Evolutionary conservation across 2,797 vertebrate species (phyloP).

Genomic region (Geotrypetes seraphini): DNA sequence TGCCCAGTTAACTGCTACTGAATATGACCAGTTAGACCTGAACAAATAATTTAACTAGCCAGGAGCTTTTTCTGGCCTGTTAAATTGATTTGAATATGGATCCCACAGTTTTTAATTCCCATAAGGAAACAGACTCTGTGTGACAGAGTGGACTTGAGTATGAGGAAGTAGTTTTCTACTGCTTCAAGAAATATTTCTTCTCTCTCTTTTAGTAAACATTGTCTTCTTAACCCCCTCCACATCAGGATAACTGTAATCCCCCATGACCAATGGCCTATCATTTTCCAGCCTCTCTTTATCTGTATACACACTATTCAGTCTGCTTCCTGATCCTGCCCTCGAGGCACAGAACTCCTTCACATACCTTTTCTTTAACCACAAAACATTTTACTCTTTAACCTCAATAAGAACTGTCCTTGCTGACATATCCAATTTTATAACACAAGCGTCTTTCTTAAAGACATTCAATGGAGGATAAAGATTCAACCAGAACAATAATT

Average conservation of each 20-base stretch:
- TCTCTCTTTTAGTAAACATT: slow-evolving; percentile 15
- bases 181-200: slow-evolving; percentile 19
- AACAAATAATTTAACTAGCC: too few species aligned
- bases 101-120: too few species aligned
- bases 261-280: slow-evolving; percentile 20
- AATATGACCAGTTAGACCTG: too few species aligned
- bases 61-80: too few species aligned
- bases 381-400: slow-evolving; percentile 4
- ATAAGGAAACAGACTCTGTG: too few species aligned
- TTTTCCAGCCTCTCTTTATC: slow-evolving; percentile 17
- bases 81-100: too few species aligned
- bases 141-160: too few species aligned
- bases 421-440: slow-evolving; percentile 7
- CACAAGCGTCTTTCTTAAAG: too few species aligned
- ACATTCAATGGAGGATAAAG: too few species aligned
- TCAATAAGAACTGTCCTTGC: slow-evolving; percentile 12
- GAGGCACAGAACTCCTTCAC: slow-evolving; percentile 8
- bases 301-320: slow-evolving; percentile 17
- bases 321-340: slow-evolving; percentile 6
- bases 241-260: slow-evolving; percentile 22
- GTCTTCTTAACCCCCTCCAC: slow-evolving; percentile 16
- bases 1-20: too few species aligned
- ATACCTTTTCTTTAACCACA: slow-evolving; percentile 11
- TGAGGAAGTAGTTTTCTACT: slow-evolving; percentile 9
- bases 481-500: too few species aligned